phyloP scores from a whole-genome alignment of 2,113 vertebrate species.

The Pteruthius melanotis region DNA sequence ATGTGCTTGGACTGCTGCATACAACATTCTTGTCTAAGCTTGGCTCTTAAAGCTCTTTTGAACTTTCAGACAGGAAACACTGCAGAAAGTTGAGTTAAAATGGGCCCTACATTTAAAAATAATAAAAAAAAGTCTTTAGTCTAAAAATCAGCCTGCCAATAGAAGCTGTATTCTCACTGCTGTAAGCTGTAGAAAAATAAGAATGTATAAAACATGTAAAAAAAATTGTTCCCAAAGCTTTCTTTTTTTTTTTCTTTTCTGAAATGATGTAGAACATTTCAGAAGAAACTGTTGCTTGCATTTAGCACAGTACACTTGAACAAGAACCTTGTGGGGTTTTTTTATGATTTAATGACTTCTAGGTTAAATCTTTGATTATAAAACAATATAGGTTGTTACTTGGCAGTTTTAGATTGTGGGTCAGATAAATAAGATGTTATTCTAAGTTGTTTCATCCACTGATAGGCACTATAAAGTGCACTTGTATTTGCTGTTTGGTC shows the following conservation, averaged over 20 bases:
- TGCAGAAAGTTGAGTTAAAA: slow-evolving; percentile 2
- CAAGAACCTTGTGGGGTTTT: neutral
- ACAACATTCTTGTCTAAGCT: neutral
- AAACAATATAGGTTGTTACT: neutral
- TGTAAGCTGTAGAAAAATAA: neutral
- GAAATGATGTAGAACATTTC: neutral
- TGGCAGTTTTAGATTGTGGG: neutral
- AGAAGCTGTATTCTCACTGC: neutral
- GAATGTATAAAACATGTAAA: neutral
- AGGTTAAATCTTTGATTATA: neutral
- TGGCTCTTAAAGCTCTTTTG: neutral
- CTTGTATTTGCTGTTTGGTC: neutral
- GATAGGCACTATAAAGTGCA: neutral
- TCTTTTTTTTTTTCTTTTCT: neutral
- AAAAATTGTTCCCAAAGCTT: neutral
- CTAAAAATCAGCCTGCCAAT: neutral
- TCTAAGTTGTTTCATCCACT: neutral
- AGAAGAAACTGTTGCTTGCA: neutral
- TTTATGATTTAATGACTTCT: neutral
- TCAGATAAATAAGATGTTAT: neutral
- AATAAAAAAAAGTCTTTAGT: rapidly evolving
- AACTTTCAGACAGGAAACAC: slow-evolving; percentile 16
- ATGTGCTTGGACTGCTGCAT: neutral
- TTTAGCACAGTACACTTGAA: neutral
- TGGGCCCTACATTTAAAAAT: neutral